Conservation (phyloP, 2,797 vertebrate species). For the Chaetodon trifasciatus region DNA sequence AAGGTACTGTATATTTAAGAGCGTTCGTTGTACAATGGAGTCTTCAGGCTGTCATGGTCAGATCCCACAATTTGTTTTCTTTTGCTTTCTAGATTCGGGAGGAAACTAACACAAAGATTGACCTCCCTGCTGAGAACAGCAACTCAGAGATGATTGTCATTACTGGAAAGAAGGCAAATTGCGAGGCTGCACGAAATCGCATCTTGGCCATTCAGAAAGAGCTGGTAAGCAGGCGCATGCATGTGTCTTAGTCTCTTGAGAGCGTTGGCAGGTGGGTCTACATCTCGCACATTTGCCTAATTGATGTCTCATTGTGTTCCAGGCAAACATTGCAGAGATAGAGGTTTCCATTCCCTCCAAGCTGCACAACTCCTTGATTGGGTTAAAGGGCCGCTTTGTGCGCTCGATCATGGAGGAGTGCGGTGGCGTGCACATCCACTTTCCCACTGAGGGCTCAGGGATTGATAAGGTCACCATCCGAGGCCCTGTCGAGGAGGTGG, state of each 20-base stretch:
- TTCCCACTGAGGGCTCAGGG: conserved; percentile 96
- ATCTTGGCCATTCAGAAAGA: conserved; percentile 98
- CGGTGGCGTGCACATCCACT: conserved; percentile 98
- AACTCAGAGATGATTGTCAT: conserved; percentile 98
- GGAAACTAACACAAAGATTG: conserved; percentile 98
- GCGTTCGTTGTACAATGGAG: rapidly evolving
- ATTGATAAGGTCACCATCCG: conserved; percentile 97
- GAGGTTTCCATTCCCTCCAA: conserved; percentile 98
- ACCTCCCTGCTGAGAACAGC: conserved; percentile 99
- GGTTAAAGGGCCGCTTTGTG: conserved; percentile 97
- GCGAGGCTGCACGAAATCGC: conserved; percentile 92
- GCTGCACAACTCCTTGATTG: conserved; percentile 97
- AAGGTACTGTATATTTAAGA: conserved; percentile 85
- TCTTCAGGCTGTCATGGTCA: neutral
- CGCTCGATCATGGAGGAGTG: conserved; percentile 99
- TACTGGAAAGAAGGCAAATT: conserved; percentile 96
- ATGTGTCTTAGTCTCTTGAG: neutral
- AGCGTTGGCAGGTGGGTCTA: neutral
- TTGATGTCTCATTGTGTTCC: conserved; percentile 20
- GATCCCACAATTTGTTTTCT: neutral
- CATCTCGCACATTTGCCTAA: neutral
- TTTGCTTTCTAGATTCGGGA: conserved; percentile 91
- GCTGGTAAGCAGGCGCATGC: conserved; percentile 84
- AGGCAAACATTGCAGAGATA: conserved; percentile 97
- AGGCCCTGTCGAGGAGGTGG: conserved; percentile 94